Evolutionary conservation across 2,113 vertebrate genomes (phyloP).

Genomic region (Ramphastos sulfuratus): DNA sequence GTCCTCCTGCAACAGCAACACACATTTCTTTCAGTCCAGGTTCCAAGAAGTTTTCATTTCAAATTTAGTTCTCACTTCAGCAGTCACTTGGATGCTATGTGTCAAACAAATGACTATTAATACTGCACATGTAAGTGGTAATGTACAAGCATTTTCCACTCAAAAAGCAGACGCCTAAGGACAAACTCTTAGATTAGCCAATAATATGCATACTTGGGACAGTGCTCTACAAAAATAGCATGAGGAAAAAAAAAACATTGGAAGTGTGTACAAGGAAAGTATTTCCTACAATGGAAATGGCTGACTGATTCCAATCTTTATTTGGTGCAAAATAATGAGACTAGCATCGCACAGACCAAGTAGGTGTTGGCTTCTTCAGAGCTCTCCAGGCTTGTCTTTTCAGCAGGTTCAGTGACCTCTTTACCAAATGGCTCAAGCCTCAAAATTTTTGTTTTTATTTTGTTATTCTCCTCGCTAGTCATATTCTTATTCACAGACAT

Average conservation of each 20-base stretch:
- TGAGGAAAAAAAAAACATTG: background rate
- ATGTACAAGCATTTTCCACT: background rate
- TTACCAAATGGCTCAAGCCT: background rate
- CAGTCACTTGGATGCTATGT: background rate
- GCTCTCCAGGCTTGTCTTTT: background rate
- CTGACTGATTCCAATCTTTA: background rate
- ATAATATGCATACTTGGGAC: background rate
- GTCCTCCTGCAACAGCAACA: constrained; percentile 75
- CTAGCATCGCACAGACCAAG: background rate
- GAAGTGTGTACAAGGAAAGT: background rate
- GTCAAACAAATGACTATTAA: background rate
- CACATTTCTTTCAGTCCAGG: background rate
- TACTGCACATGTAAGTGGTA: background rate
- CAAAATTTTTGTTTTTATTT: background rate
- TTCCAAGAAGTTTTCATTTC: background rate
- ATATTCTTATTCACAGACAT: background rate
- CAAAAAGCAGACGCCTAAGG: background rate
- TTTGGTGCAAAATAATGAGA: background rate
- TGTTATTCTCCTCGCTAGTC: background rate
- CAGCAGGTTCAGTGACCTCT: background rate
- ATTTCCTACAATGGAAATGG: background rate
- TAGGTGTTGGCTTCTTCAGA: background rate
- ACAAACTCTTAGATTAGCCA: background rate
- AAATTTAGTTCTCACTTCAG: background rate
- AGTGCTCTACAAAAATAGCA: background rate